Base-by-base conservation (phyloP, 2,888 invertebrate species). In the Cephus sareptanus region DNA sequence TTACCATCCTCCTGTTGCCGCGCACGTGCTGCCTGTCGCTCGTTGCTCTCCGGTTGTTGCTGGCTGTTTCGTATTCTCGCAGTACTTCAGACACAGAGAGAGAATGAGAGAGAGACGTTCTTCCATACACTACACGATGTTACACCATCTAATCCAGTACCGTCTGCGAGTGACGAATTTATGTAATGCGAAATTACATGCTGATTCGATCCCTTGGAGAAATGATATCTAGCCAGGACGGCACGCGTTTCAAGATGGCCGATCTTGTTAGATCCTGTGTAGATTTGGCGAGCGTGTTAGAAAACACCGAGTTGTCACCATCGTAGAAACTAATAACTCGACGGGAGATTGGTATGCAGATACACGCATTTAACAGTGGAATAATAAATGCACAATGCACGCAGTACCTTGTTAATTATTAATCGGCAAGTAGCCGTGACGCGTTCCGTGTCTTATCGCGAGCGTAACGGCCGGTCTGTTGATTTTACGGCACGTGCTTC, bases 1-100 rank as follows among this genome's bases (percentile, higher is more conserved):
- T 35, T 35, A 35, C 35, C 35, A 85, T 86, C 85, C 81, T 85
- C 82, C 81, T 85, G 81, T 79, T 78, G n/a, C 37, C 68, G 79
- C 80, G 68, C 74, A 77, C 83, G 84, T 81, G 83, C 83, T 83
- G 80, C 81, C 77, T 79, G 83, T 80, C 80, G 79, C 76, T 31
- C 35, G 73, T 34, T 34, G 23, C 34, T 34, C 34, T 34, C 35
- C 34, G 30, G 23, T 34, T 34, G 33, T 11, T 23, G 34, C 74
- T 74, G 79, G 73, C 74, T 78, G 79, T 83, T 83, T 81, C 85
- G 83, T 82, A 80, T 83, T 83, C 84, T 79, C 80, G 76, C 76
- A 81, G 80, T 81, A 83, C 80, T 80, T 79, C 76, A 81, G 83
- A 83, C 81, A 56, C 23, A 23, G 13, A 37, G 15, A 15, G 40